Evolutionary conservation across 1,140 invertebrate genomes (phyloP), one percentile per base, ranked within the genome.

Genomic region (Harlomillsia oculata): DNA sequence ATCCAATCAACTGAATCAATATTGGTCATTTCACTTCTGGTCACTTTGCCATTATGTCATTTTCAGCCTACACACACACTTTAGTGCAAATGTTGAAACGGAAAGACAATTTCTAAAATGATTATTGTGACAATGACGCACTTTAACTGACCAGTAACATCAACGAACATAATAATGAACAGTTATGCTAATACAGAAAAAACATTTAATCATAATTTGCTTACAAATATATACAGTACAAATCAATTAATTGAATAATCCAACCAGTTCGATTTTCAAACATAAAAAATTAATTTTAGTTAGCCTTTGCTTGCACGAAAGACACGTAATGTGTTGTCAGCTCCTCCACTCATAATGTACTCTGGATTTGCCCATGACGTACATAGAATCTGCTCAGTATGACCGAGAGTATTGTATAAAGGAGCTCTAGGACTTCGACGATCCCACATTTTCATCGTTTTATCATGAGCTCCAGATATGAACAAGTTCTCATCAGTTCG

Each of bases 391-490:
- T 95, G 96, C 62, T 97, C 94, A 66, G 89, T 83, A 69, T 99
- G 96, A 0, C 94, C 95, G 53, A 80, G 78, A 66, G 99, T 75
- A 70, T 98, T 90, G 68, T 87, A 99, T 0, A 99, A 74, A 2
- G 94, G 86, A 9, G 89, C 86, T 70, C 88, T 89, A 1, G 90
- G 83, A 71, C 92, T 90, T 73, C 94, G 78, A 3, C 82, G 83
- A 70, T 99, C 96, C 96, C 96, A 99, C 30, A 97, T 72, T 74
- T 98, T 98, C 21, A 96, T 79, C 30, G 84, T 71, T 53, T 82
- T 82, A 71, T 99, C 96, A 71, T 95, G 91, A 14, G 87, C 83
- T 3, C 89, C 92, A 11, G 92, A 97, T 3, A 98, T 77, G 72
- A 99, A 98, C 13, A 91, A 75, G 69, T 90, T 76, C 68, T 91